Evolutionary conservation across 1,140 invertebrate genomes (phyloP).

Genomic region (Gonatopus flavifemur): DNA sequence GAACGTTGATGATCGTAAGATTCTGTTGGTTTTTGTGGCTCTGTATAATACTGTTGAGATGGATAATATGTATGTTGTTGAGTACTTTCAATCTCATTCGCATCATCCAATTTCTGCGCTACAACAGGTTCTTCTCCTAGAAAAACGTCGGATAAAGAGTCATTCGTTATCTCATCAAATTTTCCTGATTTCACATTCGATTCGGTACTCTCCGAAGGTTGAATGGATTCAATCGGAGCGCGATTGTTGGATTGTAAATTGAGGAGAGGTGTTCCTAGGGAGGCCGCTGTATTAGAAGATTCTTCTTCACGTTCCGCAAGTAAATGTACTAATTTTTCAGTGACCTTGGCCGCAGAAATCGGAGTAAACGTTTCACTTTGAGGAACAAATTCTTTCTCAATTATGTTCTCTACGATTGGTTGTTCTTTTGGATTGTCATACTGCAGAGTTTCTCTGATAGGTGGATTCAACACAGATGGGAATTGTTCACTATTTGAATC

Average conservation of each 20-base stretch:
- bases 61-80: too few species aligned
- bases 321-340: constrained; percentile 48
- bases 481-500: neutral
- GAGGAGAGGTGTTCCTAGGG: too few species aligned
- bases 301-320: constrained; percentile 40
- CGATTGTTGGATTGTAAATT: too few species aligned
- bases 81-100: neutral
- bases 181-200: neutral
- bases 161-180: neutral
- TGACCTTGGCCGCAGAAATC: constrained; percentile 45
- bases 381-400: constrained; percentile 12
- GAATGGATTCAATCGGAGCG: too few species aligned
- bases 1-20: too few species aligned
- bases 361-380: constrained; percentile 32
- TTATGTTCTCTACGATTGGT: neutral
- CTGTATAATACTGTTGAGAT: constrained; percentile 7
- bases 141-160: constrained; percentile 8
- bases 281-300: neutral
- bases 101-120: neutral
- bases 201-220: neutral
- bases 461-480: neutral
- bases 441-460: neutral
- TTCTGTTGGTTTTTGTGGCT: too few species aligned
- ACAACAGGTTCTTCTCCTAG: neutral
- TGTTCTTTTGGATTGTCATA: constrained; percentile 1